A percentile compares a stretch with the other conserved stretches of the same genome.
Evolutionary conservation across 1,140 invertebrate genomes (phyloP).

Genomic region (Grapholita molesta): DNA sequence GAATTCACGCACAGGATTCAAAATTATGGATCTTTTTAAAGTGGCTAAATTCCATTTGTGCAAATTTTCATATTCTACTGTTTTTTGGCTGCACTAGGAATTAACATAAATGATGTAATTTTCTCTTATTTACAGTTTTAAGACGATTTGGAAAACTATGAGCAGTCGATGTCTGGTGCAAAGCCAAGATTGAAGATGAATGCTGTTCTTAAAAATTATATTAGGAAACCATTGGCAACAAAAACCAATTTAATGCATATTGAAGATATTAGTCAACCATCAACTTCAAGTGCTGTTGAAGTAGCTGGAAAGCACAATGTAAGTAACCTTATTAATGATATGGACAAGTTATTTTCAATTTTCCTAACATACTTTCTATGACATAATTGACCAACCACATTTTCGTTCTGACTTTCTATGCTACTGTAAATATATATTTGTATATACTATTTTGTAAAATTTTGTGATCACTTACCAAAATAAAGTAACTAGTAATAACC

Average conservation of each 20-base stretch:
- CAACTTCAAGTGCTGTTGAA: neutral
- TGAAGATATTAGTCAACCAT: neutral
- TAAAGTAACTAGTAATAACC: no score
- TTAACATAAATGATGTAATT: neutral
- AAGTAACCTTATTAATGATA: neutral
- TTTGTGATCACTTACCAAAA: no score
- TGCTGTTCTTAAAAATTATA: neutral
- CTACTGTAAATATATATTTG: no score
- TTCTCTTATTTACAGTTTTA: neutral
- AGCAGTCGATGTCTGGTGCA: neutral
- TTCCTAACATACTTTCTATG: no score
- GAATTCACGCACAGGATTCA: no score
- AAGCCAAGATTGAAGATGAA: neutral
- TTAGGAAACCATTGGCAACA: neutral
- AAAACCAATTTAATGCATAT: neutral
- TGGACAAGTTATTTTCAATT: no score
- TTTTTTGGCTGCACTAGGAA: neutral
- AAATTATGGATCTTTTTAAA: no score
- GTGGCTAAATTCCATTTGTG: no score
- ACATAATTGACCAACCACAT: no score
- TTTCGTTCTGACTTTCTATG: no score
- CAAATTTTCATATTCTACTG: no score
- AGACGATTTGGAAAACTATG: conserved; percentile 10
- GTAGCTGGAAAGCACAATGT: neutral
- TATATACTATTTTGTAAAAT: no score